Evolutionary conservation across 2,888 invertebrate genomes (phyloP).

Genomic region (Biston stratarius): DNA sequence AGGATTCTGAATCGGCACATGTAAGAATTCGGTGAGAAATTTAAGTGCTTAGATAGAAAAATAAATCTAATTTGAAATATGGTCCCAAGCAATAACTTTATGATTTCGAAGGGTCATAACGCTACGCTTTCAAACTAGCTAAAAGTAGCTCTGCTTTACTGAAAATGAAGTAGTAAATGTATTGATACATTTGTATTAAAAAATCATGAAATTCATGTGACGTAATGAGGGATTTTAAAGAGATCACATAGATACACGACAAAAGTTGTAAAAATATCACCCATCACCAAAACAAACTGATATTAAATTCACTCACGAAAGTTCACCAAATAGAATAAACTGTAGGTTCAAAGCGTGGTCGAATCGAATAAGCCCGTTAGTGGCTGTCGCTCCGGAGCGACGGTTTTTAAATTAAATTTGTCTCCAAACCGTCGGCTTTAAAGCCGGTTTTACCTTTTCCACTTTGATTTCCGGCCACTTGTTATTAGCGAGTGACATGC

Average conservation of each 20-base stretch:
- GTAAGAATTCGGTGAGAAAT: background rate
- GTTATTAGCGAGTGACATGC: conserved; percentile 8
- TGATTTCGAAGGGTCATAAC: too few relatives aligned
- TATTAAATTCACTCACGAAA: conserved; percentile 16
- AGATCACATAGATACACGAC: too few relatives aligned
- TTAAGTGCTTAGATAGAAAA: background rate
- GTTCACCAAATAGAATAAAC: conserved; percentile 25
- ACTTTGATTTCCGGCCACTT: conserved; percentile 9
- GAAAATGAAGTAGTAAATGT: too few relatives aligned
- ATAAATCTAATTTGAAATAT: conserved; percentile 5
- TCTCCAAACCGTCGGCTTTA: conserved; percentile 25
- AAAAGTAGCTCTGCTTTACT: too few relatives aligned
- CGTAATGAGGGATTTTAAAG: too few relatives aligned
- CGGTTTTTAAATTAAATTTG: conserved; percentile 34
- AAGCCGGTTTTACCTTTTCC: conserved; percentile 17
- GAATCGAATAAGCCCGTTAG: conserved; percentile 25
- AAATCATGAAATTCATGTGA: too few relatives aligned
- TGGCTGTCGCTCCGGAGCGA: conserved; percentile 23
- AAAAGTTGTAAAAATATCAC: background rate
- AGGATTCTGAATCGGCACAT: background rate
- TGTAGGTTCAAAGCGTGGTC: conserved; percentile 22
- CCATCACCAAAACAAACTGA: conserved; percentile 8
- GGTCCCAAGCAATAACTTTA: too few relatives aligned
- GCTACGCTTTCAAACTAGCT: too few relatives aligned
- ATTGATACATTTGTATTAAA: too few relatives aligned